A percentile compares a stretch with the other conserved stretches of the same genome.
Evolutionary conservation across 1,140 invertebrate species (phyloP).

Genomic region (Aphidius ervi): DNA sequence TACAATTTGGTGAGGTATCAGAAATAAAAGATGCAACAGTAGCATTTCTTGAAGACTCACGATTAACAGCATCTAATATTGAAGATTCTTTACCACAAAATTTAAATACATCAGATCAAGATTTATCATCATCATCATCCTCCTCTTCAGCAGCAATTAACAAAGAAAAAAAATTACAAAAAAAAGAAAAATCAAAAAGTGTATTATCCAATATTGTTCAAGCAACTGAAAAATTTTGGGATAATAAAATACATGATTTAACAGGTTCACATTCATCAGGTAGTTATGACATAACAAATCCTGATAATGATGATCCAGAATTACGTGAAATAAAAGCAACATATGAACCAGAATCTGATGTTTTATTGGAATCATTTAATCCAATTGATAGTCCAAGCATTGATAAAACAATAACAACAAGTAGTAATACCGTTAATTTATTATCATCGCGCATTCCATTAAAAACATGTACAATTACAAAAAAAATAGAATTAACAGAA

Average conservation of each 20-base stretch:
- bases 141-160: constrained; percentile 24
- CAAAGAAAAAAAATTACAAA: constrained; percentile 23
- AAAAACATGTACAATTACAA: constrained; percentile 30
- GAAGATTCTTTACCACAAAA: constrained; percentile 6
- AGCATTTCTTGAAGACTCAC: constrained; percentile 28
- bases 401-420: constrained; percentile 20
- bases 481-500: constrained; percentile 22
- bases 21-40: constrained; percentile 22
- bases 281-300: constrained; percentile 34
- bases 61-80: constrained; percentile 15
- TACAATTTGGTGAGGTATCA: not conserved
- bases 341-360: constrained; percentile 25
- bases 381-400: constrained; percentile 22
- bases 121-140: constrained; percentile 18
- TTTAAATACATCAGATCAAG: not conserved
- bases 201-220: constrained; percentile 35
- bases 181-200: constrained; percentile 30
- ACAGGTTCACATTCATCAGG: constrained; percentile 29
- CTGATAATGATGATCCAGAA: constrained; percentile 2
- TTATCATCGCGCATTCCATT: constrained; percentile 44
- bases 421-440: constrained; percentile 23
- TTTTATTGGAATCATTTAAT: constrained; percentile 32
- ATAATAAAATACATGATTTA: constrained; percentile 47
- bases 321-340: not conserved
- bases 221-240: constrained; percentile 38